These are phyloP conservation scores for Spodoptera litura DNA, from an alignment of 1,140 invertebrate species.

Conservation along the genomic window DNA sequence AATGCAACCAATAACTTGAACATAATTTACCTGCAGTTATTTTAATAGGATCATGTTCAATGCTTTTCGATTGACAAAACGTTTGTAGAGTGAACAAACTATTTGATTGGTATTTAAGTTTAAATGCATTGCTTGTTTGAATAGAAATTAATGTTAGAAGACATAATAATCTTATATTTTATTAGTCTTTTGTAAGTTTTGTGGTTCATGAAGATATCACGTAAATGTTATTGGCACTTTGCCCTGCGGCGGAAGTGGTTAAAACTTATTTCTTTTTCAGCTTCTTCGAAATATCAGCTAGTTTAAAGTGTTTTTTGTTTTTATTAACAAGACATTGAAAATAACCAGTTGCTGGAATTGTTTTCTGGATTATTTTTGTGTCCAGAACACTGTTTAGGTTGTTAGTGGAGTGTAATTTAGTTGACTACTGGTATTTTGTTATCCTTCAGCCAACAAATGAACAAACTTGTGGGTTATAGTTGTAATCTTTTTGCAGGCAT, in stretches of 20 bases:
- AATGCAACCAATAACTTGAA: too few relatives aligned
- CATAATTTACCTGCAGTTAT: too few relatives aligned
- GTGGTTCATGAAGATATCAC: neutral
- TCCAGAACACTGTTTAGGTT: constrained; percentile 6
- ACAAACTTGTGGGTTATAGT: too few relatives aligned
- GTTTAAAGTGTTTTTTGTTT: constrained; percentile 4
- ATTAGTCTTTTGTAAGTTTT: neutral
- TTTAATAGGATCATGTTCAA: too few relatives aligned
- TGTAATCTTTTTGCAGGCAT: too few relatives aligned
- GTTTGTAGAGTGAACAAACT: too few relatives aligned
- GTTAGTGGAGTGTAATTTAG: neutral
- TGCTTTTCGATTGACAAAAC: too few relatives aligned
- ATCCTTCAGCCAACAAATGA: too few relatives aligned
- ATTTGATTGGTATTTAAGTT: too few relatives aligned
- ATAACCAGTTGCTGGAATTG: constrained; percentile 28
- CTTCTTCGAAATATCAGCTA: neutral
- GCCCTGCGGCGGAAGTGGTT: neutral
- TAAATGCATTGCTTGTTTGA: too few relatives aligned
- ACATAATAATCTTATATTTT: neutral
- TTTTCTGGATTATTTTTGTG: constrained; percentile 7
- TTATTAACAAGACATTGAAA: constrained; percentile 24
- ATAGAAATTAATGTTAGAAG: too few relatives aligned
- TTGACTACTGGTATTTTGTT: neutral
- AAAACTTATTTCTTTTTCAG: constrained; percentile 28
- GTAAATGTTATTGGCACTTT: constrained; percentile 3